These are phyloP conservation scores for Melanogrammus aeglefinus DNA, from an alignment of 2,797 vertebrate species.

Conservation along the genomic window DNA sequence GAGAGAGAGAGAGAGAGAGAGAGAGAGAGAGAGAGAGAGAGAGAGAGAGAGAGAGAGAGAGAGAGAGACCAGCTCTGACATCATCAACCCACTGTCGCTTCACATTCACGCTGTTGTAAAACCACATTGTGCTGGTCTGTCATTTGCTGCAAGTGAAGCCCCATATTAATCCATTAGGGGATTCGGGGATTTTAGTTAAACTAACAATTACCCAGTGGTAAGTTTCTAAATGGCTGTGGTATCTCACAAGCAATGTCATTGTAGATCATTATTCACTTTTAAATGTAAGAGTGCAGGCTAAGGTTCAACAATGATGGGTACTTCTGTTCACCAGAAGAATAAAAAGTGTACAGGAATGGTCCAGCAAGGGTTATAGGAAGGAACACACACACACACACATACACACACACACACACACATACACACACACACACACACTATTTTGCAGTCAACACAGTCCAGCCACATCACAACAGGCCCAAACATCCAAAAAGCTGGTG, in stretches of 20 bases:
- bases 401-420: too few species aligned
- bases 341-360: neutral
- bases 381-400: too few species aligned
- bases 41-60: neutral
- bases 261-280: slow-evolving; percentile 9
- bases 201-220: slow-evolving; percentile 1
- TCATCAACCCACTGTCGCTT: slow-evolving; percentile 28
- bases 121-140: slow-evolving; percentile 20
- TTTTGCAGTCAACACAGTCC: neutral
- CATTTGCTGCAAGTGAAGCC: slow-evolving; percentile 5
- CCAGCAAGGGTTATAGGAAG: too few species aligned
- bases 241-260: neutral
- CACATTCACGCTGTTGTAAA: slow-evolving; percentile 35
- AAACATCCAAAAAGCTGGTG: slow-evolving; percentile 13
- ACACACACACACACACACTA: neutral
- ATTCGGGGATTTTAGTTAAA: neutral
- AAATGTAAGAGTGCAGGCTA: slow-evolving; percentile 18
- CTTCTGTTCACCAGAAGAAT: neutral
- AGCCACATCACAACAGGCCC: neutral
- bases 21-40: neutral
- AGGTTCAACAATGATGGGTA: neutral
- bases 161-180: slow-evolving; percentile 6
- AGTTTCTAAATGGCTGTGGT: slow-evolving; percentile 3
- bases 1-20: neutral
- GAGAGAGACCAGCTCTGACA: slow-evolving; percentile 46